Evolutionary conservation across 2,113 vertebrate genomes (phyloP).

Genomic region (Arvicanthis niloticus): DNA sequence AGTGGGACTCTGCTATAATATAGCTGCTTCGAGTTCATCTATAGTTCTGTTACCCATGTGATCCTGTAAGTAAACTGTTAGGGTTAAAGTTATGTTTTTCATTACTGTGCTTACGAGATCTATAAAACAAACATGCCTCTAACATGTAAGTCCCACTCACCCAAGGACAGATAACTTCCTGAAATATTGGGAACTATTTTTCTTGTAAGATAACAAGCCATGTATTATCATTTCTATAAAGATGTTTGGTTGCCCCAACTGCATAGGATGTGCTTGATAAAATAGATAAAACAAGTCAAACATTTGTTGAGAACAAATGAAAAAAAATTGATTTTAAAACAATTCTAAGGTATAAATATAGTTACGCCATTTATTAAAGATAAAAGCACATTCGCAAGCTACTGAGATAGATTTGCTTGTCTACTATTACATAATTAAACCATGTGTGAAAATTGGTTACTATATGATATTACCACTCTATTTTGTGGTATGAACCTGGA

Average conservation of each 20-base stretch:
- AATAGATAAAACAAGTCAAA: background rate
- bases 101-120: background rate
- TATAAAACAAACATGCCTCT: background rate
- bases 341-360: background rate
- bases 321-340: background rate
- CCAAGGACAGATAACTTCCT: background rate
- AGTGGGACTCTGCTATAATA: background rate
- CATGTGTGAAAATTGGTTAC: background rate
- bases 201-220: background rate
- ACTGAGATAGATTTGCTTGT: background rate
- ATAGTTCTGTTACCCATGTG: background rate
- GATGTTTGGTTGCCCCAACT: background rate
- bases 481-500: background rate
- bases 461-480: background rate
- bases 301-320: background rate
- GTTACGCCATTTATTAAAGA: background rate
- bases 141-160: background rate
- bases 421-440: background rate
- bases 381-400: background rate
- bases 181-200: background rate
- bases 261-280: background rate
- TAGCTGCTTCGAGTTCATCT: background rate
- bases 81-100: background rate
- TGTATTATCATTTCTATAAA: background rate
- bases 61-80: background rate